Conservation (phyloP, 2,797 vertebrate genomes). For the Tangara arthus region DNA sequence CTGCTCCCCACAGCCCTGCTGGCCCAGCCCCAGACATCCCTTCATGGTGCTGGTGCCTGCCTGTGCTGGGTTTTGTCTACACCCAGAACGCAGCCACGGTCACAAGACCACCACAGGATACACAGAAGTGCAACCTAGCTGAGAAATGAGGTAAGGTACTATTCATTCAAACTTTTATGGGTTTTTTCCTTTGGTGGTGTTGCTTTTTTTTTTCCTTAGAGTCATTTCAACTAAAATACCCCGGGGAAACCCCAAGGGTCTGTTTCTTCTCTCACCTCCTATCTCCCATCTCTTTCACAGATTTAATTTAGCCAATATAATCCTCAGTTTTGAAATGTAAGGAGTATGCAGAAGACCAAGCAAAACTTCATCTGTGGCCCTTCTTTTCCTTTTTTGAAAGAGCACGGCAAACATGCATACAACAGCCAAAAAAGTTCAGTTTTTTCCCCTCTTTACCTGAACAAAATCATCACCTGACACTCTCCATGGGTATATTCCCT, state of each 20-base stretch:
- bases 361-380: background rate
- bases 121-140: background rate
- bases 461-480: background rate
- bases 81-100: background rate
- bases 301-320: background rate
- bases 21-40: background rate
- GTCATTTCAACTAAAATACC: background rate
- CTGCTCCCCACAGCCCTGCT: background rate
- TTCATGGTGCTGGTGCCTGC: background rate
- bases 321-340: background rate
- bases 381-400: background rate
- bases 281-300: background rate
- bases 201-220: background rate
- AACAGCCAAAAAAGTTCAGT: accelerated
- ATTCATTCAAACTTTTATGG: background rate
- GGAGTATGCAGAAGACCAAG: background rate
- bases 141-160: background rate
- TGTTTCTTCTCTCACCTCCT: background rate
- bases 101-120: background rate
- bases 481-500: background rate
- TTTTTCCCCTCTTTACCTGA: background rate
- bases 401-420: background rate
- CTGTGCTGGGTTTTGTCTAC: background rate
- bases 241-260: background rate
- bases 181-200: background rate